A percentile compares a stretch with the other conserved stretches of the same genome.
These are phyloP conservation scores for Garrulus glandarius DNA, from an alignment of 2,797 vertebrate species.

Conservation along the genomic window DNA sequence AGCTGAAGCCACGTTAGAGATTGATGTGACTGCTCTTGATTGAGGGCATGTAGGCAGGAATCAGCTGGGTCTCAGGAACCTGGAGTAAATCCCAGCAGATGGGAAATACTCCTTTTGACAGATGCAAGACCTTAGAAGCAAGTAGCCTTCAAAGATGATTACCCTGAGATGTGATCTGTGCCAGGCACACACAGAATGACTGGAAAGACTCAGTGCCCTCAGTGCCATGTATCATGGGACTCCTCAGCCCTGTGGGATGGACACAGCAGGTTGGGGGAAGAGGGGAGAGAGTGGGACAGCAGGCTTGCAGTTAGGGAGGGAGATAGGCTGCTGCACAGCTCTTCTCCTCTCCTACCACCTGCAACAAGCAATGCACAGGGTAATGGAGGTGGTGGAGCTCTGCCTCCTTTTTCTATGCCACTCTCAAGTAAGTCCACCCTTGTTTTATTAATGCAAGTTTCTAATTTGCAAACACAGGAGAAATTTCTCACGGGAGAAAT, in stretches of 20 bases:
- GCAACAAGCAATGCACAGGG: background rate
- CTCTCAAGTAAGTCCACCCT: background rate
- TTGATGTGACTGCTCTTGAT: background rate
- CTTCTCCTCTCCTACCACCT: background rate
- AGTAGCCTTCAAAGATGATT: constrained; percentile 32
- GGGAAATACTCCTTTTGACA: constrained; percentile 45
- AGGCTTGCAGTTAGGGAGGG: background rate
- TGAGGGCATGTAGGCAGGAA: background rate
- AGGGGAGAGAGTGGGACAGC: background rate
- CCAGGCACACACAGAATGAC: background rate
- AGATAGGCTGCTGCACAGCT: background rate
- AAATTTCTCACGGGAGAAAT: constrained; percentile 29
- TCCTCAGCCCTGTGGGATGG: background rate
- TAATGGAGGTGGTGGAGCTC: background rate
- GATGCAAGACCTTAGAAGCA: constrained; percentile 6
- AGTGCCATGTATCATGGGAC: background rate
- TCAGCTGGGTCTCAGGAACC: background rate
- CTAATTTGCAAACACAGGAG: background rate
- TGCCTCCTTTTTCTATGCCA: background rate
- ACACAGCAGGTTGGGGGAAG: background rate
- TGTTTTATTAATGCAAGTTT: background rate
- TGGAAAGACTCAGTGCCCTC: background rate
- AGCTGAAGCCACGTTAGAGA: background rate
- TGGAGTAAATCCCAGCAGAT: constrained; percentile 6
- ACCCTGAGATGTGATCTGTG: background rate